These are phyloP conservation scores for Eira barbara DNA, from an alignment of 2,113 vertebrate genomes.

Conservation along the genomic window DNA sequence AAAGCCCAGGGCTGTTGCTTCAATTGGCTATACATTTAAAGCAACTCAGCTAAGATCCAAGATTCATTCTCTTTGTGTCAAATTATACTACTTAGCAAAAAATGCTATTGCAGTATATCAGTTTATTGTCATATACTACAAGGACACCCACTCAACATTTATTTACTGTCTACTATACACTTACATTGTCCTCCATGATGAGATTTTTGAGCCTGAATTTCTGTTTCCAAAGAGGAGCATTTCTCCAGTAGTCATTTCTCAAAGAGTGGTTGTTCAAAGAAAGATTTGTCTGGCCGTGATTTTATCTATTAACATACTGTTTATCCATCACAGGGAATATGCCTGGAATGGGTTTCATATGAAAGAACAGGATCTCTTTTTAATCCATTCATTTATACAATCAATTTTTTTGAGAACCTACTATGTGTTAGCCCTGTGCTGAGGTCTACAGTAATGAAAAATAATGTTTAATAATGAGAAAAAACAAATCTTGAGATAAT, in stretches of 20 bases:
- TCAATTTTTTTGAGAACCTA: not conserved
- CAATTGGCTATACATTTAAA: not conserved
- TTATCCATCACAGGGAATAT: not conserved
- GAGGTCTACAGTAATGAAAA: not conserved
- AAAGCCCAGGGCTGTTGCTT: not conserved
- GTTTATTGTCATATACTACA: not conserved
- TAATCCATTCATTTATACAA: not conserved
- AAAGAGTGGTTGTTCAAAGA: not conserved
- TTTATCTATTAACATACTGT: not conserved
- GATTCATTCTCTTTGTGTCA: not conserved
- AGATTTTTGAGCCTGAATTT: constrained; percentile 1
- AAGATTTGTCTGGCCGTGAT: not conserved
- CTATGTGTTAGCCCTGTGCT: not conserved
- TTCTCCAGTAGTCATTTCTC: not conserved
- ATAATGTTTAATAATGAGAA: not conserved
- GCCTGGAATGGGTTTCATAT: not conserved
- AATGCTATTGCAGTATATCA: not conserved
- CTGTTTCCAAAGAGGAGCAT: not conserved
- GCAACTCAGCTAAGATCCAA: not conserved
- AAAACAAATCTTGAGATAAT: not conserved
- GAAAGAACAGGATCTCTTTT: not conserved
- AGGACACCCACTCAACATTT: not conserved
- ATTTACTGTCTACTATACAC: not conserved
- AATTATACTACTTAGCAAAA: constrained; percentile 20
- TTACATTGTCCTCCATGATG: not conserved